These are phyloP conservation scores for Apocheima hispidaria DNA, from an alignment of 2,888 invertebrate species.

Conservation along the genomic window DNA sequence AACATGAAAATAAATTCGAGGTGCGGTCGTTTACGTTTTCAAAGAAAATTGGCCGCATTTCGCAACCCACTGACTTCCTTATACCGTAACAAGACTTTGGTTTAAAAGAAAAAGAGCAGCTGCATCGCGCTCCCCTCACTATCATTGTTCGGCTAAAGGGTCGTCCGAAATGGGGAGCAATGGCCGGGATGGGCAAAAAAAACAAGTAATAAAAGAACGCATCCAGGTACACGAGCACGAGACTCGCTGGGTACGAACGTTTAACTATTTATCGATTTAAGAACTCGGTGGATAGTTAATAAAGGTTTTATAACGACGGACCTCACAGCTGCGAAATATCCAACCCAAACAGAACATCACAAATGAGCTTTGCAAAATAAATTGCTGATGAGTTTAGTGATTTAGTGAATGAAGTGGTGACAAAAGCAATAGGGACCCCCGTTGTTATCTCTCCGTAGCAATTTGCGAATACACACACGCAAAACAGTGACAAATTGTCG, in stretches of 20 bases:
- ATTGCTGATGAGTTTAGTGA: constrained; percentile 20
- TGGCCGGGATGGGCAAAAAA: constrained; percentile 69
- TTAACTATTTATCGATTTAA: constrained; percentile 30
- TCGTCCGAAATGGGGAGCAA: constrained; percentile 79
- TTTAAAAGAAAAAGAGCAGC: constrained; percentile 80
- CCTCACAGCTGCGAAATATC: constrained; percentile 2
- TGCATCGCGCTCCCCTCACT: constrained; percentile 79
- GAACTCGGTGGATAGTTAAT: constrained; percentile 1
- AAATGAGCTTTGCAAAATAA: constrained; percentile 12
- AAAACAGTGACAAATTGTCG: constrained; percentile 34
- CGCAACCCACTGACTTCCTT: constrained; percentile 65
- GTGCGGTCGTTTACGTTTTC: constrained; percentile 9
- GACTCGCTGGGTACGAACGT: constrained; percentile 29
- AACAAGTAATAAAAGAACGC: constrained; percentile 62
- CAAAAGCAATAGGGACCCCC: constrained; percentile 34
- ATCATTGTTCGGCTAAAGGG: constrained; percentile 81
- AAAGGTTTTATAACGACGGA: background rate
- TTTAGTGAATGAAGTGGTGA: constrained; percentile 28
- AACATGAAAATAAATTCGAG: constrained; percentile 6
- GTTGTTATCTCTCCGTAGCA: constrained; percentile 34
- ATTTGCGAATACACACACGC: constrained; percentile 33
- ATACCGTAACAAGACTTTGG: constrained; percentile 60
- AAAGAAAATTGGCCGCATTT: constrained; percentile 55
- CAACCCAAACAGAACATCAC: background rate
- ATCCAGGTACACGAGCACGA: constrained; percentile 72